Percentiles rank a stretch among this genome's conserved stretches.
Conservation (phyloP, 2,888 invertebrate species). For the Rhagium mordax region DNA sequence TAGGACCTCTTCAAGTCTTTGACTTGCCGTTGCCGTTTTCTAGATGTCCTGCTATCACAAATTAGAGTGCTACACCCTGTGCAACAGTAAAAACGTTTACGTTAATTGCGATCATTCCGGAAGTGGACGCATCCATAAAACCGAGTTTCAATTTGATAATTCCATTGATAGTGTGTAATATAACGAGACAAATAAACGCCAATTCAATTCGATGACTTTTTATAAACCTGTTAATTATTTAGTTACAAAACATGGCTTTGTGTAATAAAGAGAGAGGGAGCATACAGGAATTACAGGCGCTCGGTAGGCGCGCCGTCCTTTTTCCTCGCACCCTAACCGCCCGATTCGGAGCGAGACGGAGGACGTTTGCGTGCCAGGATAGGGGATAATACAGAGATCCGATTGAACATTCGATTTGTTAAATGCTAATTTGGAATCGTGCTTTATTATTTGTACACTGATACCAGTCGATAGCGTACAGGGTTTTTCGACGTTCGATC, state of each 20-base stretch:
- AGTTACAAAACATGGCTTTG: conserved; percentile 7
- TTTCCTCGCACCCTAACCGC: not conserved
- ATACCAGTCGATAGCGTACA: conserved; percentile 10
- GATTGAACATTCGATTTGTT: conserved; percentile 28
- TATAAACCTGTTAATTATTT: conserved; percentile 15
- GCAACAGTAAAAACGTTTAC: not conserved
- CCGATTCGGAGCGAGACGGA: not conserved
- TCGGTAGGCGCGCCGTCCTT: not conserved
- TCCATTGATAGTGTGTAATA: not conserved
- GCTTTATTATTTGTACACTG: conserved; percentile 20
- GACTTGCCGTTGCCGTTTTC: too few relatives aligned
- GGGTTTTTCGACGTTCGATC: not conserved
- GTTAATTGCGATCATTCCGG: not conserved
- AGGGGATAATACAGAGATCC: conserved; percentile 14
- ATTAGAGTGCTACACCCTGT: too few relatives aligned
- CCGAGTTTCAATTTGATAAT: not conserved
- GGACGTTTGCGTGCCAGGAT: not conserved
- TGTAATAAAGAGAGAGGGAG: not conserved
- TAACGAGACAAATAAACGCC: not conserved
- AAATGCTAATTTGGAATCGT: conserved; percentile 27
- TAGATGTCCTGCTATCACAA: too few relatives aligned
- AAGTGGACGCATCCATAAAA: not conserved
- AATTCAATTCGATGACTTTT: not conserved
- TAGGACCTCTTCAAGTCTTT: too few relatives aligned
- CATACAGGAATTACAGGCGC: not conserved